Percentiles rank a stretch among this genome's conserved stretches.
These are phyloP conservation scores for Apostichopus californicus DNA, from an alignment of 35 echinoderm and acorn worm genomes.

Conservation along the genomic window DNA sequence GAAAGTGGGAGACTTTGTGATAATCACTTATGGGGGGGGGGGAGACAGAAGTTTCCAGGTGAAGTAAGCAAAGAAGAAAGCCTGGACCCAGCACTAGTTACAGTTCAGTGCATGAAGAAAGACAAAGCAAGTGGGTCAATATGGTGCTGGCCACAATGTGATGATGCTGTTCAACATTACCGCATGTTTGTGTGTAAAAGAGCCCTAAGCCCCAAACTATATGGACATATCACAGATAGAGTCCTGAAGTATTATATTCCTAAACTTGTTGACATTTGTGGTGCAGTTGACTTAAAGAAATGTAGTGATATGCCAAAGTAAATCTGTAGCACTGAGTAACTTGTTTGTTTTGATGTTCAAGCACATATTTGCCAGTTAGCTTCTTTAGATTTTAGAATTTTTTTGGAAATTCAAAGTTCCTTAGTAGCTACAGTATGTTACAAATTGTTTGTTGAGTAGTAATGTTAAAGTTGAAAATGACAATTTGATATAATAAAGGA, in stretches of 20 bases:
- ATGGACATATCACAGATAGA: slow-evolving; percentile 24
- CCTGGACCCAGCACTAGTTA: not conserved
- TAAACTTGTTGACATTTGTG: slow-evolving; percentile 21
- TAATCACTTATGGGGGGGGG: not conserved
- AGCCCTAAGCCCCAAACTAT: not conserved
- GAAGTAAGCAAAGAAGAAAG: slow-evolving; percentile 12
- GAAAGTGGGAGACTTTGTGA: not conserved
- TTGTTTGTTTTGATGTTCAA: no score
- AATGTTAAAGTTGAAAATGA: no score
- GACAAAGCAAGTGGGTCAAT: slow-evolving; percentile 29
- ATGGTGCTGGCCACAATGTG: slow-evolving; percentile 19
- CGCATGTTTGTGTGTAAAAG: not conserved
- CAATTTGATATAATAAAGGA: no score
- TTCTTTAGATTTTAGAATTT: no score
- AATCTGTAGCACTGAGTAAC: not conserved
- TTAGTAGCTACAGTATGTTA: no score
- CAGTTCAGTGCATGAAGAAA: slow-evolving; percentile 24
- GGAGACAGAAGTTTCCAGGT: not conserved
- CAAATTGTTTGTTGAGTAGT: no score
- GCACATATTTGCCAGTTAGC: no score
- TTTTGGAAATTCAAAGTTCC: no score
- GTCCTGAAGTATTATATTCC: slow-evolving; percentile 22
- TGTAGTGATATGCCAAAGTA: slow-evolving; percentile 23
- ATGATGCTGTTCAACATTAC: not conserved
- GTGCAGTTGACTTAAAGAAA: slow-evolving; percentile 13